Conservation (phyloP, 53 echinoderm and acorn worm species). For the Astropecten irregularis region DNA sequence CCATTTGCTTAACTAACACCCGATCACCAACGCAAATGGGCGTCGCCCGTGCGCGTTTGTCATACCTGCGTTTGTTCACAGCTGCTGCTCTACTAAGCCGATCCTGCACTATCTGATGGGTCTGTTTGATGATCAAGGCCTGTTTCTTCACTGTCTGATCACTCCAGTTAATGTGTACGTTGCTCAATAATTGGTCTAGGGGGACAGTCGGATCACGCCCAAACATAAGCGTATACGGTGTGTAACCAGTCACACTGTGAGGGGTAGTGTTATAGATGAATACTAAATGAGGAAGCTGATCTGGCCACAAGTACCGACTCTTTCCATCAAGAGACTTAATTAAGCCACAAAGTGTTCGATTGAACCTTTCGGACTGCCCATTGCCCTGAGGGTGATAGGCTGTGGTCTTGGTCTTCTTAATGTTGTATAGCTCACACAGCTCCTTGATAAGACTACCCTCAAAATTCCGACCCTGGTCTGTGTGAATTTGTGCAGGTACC, state of each 20-base stretch:
- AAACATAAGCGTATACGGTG: conserved; percentile 59
- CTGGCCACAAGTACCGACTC: conserved; percentile 24
- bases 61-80: background rate
- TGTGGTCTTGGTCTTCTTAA: too few relatives aligned
- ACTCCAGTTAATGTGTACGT: conserved; percentile 27
- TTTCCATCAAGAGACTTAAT: conserved; percentile 52
- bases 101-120: conserved; percentile 7
- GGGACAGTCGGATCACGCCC: conserved; percentile 62
- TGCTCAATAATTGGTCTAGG: conserved; percentile 54
- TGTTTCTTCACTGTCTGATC: conserved; percentile 48
- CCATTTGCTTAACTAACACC: background rate
- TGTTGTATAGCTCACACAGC: conserved; percentile 20
- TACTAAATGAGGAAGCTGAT: background rate
- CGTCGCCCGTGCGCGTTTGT: background rate
- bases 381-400: too few relatives aligned
- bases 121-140: background rate
- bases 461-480: conserved; percentile 60
- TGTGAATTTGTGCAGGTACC: too few relatives aligned
- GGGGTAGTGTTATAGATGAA: conserved; percentile 46
- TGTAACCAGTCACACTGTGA: conserved; percentile 53
- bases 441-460: conserved; percentile 48
- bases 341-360: background rate
- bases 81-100: background rate
- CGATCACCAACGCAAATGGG: background rate
- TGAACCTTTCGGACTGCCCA: too few relatives aligned